Base-by-base conservation (phyloP, 2,888 invertebrate species). In the Archips xylosteana region DNA sequence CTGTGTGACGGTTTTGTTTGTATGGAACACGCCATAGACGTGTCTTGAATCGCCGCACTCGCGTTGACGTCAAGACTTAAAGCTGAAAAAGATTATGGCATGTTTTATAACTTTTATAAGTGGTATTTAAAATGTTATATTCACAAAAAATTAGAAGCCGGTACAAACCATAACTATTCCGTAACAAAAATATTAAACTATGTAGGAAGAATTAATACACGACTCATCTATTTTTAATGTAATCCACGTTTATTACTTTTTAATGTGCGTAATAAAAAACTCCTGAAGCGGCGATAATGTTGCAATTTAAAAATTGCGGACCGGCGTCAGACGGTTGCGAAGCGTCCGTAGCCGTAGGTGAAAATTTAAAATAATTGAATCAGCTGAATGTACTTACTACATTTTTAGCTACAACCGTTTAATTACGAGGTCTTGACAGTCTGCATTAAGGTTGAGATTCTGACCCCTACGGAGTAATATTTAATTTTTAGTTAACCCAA, bases 261-360 rank as follows among this genome's bases (percentile, higher is more conserved):
- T 62, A 42, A 62, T 62, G 39, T 62, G 39, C 10, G 15, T 42
- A 39, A 62, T 62, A 42, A 62, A 62, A 62, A 62, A 39, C 15
- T 60, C 42, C 42, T 62, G 42, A 62, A 62, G 42, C 61, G 42
- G 3, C 39, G 61, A 62, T 42, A 62, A 62, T 62, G 42, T 62
- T 62, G 42, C 42, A 61, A 42, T 62, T 62, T 42, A 62, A 62
- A 62, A 36, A 15, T 42, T 62, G 42, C 42, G n/a, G 39, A 23
- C 60, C 61, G 60, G 39, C 61, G 15, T n/a, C 42, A 15, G 61
- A 15, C 54, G 54, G 54, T 12, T 9, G 54, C 23, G 54, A 54
- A 54, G 54, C 39, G 39, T 6, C 39, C 39, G 39, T 39, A 39
- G 5, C 39, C 39, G 39, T 39, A 39, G 39, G 54, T 23, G 23